phyloP scores from a whole-genome alignment of 1,140 invertebrate species.

The Dreissena polymorpha region DNA sequence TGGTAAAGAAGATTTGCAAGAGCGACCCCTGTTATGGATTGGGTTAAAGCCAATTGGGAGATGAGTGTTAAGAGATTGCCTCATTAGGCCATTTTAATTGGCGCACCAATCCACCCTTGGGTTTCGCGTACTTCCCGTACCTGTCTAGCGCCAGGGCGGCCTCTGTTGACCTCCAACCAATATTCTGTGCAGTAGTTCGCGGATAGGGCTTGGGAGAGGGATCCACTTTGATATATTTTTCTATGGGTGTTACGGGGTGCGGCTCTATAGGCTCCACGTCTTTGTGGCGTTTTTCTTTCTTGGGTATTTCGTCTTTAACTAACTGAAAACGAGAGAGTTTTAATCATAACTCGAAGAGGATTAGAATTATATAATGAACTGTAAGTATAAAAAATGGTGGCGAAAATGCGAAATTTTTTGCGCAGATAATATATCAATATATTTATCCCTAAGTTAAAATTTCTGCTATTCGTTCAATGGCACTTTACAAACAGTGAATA shows the following conservation, averaged over 20 bases:
- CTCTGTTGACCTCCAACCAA: constrained; percentile 75
- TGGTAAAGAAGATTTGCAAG: no score
- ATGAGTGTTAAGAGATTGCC: constrained; percentile 59
- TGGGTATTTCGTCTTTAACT: constrained; percentile 69
- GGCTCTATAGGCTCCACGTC: constrained; percentile 64
- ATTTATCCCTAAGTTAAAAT: no score
- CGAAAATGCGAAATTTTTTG: no score
- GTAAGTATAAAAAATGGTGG: no score
- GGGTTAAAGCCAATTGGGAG: no score
- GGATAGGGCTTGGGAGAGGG: constrained; percentile 75
- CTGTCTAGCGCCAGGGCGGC: constrained; percentile 68
- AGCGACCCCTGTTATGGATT: no score
- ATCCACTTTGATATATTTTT: constrained; percentile 74
- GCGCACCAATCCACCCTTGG: constrained; percentile 74
- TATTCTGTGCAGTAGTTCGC: constrained; percentile 72
- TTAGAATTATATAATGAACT: no score
- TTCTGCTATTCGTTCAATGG: no score
- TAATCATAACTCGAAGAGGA: no score
- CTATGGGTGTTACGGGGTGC: constrained; percentile 74
- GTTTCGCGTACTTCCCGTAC: constrained; percentile 75
- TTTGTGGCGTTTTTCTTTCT: constrained; percentile 59
- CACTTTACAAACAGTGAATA: no score
- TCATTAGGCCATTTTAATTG: constrained; percentile 78
- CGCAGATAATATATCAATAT: no score
- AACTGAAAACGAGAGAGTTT: constrained; percentile 59